Conservation (phyloP, 1,140 invertebrate genomes). For the Macrotrachela quadricornifera region DNA sequence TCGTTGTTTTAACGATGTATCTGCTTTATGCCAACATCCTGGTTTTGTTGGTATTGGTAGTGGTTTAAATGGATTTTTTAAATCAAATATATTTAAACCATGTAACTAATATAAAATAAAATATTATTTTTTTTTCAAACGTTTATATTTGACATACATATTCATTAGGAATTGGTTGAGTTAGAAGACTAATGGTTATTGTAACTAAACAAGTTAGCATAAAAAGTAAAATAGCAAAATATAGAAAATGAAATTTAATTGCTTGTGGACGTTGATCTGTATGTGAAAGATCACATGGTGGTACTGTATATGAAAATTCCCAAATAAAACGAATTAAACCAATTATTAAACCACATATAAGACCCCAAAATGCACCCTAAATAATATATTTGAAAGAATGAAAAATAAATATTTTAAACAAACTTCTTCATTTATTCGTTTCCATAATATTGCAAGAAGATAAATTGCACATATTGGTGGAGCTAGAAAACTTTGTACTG, state of each 20-base stretch:
- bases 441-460: slow-evolving; percentile 33
- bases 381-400: neutral
- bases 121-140: neutral
- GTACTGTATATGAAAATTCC: slow-evolving; percentile 18
- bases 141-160: slow-evolving; percentile 15
- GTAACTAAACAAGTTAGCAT: slow-evolving; percentile 15
- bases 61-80: too few species aligned
- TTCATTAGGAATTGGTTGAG: slow-evolving; percentile 19
- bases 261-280: slow-evolving; percentile 7
- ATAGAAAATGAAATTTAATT: slow-evolving; percentile 22
- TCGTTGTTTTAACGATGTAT: too few species aligned
- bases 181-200: slow-evolving; percentile 17
- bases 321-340: slow-evolving; percentile 26
- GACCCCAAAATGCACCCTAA: slow-evolving; percentile 36
- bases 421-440: slow-evolving; percentile 35
- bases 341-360: slow-evolving; percentile 31
- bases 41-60: too few species aligned
- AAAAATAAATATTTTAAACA: neutral
- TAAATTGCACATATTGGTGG: slow-evolving; percentile 38
- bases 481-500: slow-evolving; percentile 27
- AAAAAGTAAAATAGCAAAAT: slow-evolving; percentile 24
- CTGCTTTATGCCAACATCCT: too few species aligned
- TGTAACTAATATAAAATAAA: too few species aligned
- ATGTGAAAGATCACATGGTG: slow-evolving; percentile 15
- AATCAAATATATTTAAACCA: too few species aligned